phyloP scores from a whole-genome alignment of 2,888 invertebrate species.

The Marronus borbonicus region DNA sequence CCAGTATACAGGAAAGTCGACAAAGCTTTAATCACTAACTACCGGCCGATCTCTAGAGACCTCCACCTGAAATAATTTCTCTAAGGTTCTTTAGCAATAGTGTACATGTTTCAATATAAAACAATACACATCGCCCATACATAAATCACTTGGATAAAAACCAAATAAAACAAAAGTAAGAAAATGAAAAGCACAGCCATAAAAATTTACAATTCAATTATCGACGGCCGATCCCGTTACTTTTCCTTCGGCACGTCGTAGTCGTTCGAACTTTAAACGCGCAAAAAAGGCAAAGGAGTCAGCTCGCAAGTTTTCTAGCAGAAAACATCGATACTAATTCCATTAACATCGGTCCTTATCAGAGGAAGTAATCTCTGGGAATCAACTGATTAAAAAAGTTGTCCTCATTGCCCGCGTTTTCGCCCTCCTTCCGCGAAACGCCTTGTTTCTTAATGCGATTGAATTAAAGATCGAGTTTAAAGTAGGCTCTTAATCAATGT shows the following conservation, averaged over 20 bases:
- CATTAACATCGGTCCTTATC: slow-evolving; percentile 69
- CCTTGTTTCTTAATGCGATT: slow-evolving; percentile 68
- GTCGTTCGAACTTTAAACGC: slow-evolving; percentile 9
- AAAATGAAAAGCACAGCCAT: background rate
- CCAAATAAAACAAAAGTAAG: too few species aligned
- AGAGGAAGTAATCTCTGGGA: slow-evolving; percentile 68
- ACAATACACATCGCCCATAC: too few species aligned
- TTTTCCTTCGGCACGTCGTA: background rate
- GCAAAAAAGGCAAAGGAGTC: slow-evolving; percentile 15
- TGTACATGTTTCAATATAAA: too few species aligned
- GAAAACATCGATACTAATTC: slow-evolving; percentile 68
- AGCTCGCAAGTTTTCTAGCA: slow-evolving; percentile 32
- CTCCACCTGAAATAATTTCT: too few species aligned
- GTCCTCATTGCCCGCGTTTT: slow-evolving; percentile 63
- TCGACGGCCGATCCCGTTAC: slow-evolving; percentile 18
- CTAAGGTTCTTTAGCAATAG: too few species aligned
- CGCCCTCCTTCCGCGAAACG: slow-evolving; percentile 59
- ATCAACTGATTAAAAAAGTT: slow-evolving; percentile 71
- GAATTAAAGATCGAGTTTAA: slow-evolving; percentile 70
- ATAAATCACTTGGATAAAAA: too few species aligned
- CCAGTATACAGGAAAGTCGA: too few species aligned
- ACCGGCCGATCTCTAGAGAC: too few species aligned
- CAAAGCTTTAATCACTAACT: too few species aligned
- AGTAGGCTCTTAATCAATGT: slow-evolving; percentile 70
- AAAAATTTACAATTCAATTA: slow-evolving; percentile 48